These are phyloP conservation scores for Chelonus formosanus DNA, from an alignment of 2,888 invertebrate genomes.

Conservation along the genomic window DNA sequence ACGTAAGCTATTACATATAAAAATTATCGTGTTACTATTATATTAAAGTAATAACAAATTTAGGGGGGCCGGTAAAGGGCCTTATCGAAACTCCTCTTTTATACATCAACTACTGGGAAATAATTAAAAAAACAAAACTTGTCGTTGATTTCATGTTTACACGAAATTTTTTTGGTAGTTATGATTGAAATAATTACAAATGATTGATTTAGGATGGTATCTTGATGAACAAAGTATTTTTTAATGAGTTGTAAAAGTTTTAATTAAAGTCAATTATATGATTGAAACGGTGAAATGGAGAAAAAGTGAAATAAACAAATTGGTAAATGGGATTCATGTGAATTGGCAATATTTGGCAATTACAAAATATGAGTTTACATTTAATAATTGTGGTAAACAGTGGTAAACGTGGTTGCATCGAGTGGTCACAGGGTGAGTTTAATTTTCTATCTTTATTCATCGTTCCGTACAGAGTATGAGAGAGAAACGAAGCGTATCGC, in stretches of 20 bases:
- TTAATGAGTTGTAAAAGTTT: not conserved
- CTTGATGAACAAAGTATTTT: not conserved
- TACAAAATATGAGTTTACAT: conserved; percentile 64
- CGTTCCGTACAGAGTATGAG: conserved; percentile 17
- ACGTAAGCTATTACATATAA: too few relatives aligned
- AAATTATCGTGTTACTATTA: too few relatives aligned
- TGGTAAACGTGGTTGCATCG: conserved; percentile 50
- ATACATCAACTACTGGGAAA: too few relatives aligned
- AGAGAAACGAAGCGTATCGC: conserved; percentile 28
- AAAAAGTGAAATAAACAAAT: conserved; percentile 30
- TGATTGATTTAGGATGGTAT: not conserved
- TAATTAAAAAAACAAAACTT: too few relatives aligned
- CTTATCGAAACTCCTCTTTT: too few relatives aligned
- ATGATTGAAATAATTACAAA: not conserved
- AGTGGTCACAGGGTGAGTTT: conserved; percentile 46
- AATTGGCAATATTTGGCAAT: conserved; percentile 63
- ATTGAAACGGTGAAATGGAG: conserved; percentile 45
- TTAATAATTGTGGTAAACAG: conserved; percentile 64
- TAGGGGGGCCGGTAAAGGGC: too few relatives aligned
- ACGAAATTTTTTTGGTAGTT: too few relatives aligned
- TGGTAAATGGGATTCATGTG: conserved; percentile 39
- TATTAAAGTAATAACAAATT: too few relatives aligned
- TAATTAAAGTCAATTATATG: conserved; percentile 1
- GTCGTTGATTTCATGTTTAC: too few relatives aligned
- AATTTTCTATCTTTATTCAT: conserved; percentile 29